Conservation (phyloP, 2,888 invertebrate species). For the Plebejus melissa region DNA sequence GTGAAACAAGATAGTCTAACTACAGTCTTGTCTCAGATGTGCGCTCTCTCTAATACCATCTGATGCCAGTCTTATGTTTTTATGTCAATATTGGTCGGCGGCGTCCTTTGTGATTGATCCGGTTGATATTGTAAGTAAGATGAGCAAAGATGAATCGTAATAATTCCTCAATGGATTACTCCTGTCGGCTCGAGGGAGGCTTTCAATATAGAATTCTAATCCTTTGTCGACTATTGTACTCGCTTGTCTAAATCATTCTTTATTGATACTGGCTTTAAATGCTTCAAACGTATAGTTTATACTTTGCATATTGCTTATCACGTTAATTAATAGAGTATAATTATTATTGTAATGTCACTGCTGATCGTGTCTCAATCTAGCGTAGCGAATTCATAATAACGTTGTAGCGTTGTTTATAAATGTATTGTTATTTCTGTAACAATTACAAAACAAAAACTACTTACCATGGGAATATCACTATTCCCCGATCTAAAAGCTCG, state of each 20-base stretch:
- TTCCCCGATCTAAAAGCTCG: neutral
- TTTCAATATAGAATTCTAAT: constrained; percentile 59
- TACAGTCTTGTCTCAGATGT: too few relatives aligned
- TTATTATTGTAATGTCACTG: neutral
- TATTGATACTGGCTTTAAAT: constrained; percentile 26
- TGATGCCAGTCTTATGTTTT: constrained; percentile 59
- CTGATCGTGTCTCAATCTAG: neutral
- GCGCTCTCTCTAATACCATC: too few relatives aligned
- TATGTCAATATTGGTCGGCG: constrained; percentile 79
- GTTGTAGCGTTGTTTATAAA: neutral
- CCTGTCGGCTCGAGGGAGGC: constrained; percentile 55
- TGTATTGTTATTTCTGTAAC: neutral
- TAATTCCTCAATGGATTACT: constrained; percentile 72
- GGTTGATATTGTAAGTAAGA: constrained; percentile 59
- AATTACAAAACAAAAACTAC: neutral
- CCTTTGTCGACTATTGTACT: constrained; percentile 53
- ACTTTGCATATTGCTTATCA: constrained; percentile 11
- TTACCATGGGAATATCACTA: neutral
- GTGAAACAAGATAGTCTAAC: too few relatives aligned
- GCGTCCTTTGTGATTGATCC: constrained; percentile 69
- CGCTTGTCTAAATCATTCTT: constrained; percentile 29
- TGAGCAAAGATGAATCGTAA: constrained; percentile 72
- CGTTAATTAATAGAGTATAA: constrained; percentile 11
- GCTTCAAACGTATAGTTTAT: constrained; percentile 4
- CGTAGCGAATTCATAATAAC: constrained; percentile 3